phyloP scores from a whole-genome alignment of 1,140 invertebrate genomes.

The Macrobrachium nipponense region DNA sequence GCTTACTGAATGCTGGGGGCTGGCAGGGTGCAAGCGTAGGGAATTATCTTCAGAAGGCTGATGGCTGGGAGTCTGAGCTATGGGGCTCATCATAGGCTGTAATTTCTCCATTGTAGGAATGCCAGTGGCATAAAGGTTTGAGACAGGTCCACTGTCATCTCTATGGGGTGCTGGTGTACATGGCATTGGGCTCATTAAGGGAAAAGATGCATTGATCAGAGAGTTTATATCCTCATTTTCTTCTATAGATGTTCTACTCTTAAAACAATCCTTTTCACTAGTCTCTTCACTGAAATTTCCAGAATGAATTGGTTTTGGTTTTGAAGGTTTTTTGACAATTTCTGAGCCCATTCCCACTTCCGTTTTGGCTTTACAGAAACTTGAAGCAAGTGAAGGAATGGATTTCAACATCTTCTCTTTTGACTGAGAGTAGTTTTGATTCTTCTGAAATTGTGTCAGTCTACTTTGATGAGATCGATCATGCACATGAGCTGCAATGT shows the following conservation, averaged over 20 bases:
- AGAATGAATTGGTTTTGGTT: neutral
- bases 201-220: conserved; percentile 37
- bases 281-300: neutral
- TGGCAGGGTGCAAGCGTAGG: conserved; percentile 21
- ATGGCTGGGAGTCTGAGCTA: conserved; percentile 41
- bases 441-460: too few species aligned
- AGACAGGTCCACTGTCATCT: conserved; percentile 18
- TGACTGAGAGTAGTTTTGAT: neutral
- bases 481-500: too few species aligned
- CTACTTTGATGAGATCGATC: conserved; percentile 2
- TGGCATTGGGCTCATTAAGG: conserved; percentile 54
- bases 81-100: conserved; percentile 47
- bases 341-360: neutral
- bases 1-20: conserved; percentile 19
- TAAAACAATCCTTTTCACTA: neutral
- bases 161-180: conserved; percentile 48
- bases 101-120: conserved; percentile 34
- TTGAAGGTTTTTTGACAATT: neutral
- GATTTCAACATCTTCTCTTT: conserved; percentile 20
- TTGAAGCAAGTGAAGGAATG: conserved; percentile 12
- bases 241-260: neutral
- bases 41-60: conserved; percentile 14
- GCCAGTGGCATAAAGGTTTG: neutral
- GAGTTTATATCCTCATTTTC: conserved; percentile 34
- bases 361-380: conserved; percentile 34